Base-by-base conservation (phyloP, 2,797 vertebrate species). In the Intellagama lesueurii region DNA sequence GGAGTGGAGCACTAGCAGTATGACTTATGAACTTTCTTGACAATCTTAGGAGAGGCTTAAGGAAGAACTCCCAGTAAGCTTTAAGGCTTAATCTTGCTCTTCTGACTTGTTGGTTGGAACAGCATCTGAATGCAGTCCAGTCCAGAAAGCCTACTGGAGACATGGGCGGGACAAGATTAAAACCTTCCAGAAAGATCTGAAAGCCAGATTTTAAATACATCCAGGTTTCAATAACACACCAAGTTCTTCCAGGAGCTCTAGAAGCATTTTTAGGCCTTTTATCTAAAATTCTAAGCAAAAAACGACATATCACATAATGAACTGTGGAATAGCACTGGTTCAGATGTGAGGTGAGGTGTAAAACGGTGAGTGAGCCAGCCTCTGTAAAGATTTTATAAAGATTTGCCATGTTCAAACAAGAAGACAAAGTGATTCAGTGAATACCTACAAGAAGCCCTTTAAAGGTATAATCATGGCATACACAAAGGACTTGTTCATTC, bases 371-470 rank as follows among this genome's bases (percentile, higher is more conserved):
- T 79, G 19, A 88, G 16, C 52, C 52, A 77, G 12, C 8, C 19
- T 83, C 78, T 22, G 26, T 69, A 44, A 47, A 16, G 47, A 56
- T 6, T 75, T 77, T 77, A 40, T 30, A 28, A 85, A 40, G 40
- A 28, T 32, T 83, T 7, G 1, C 32, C 66, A 66, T 49, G 9
- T 83, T 72, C 75, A 66, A 14, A 72, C 11, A 83, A 70, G 52
- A 64, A 79, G 68, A 86, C 47, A 86, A 89, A 89, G 73, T 26
- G 83, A 44, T 72, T 66, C 28, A 30, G 60, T 83, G 52, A 70
- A 86, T 72, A 90, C 52, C n/a, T 73, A 90, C 64, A 78, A 52
- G 40, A 47, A 24, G 52, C 2, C 79, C 83, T 92, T 90, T 77
- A 40, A 89, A 83, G 81, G 83, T 12, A 88, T 76, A 19, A 89